phyloP scores from a whole-genome alignment of 1,140 invertebrate species.

The Leptinotarsa undecemlineata region DNA sequence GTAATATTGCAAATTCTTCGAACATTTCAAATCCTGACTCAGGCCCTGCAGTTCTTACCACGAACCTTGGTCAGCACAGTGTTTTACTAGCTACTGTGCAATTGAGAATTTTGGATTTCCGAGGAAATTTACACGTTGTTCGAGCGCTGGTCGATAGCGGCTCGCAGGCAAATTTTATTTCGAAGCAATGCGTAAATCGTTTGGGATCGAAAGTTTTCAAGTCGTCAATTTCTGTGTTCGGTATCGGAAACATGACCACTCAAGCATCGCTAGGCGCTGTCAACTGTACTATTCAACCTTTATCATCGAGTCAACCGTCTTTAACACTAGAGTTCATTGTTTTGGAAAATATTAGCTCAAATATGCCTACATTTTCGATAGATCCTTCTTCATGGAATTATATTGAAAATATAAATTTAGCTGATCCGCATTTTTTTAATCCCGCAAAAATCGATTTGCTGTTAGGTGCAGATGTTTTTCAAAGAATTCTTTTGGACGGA shows the following conservation, averaged over 20 bases:
- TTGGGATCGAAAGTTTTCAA: neutral
- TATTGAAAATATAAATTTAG: neutral
- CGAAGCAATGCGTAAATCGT: neutral
- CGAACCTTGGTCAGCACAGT: neutral
- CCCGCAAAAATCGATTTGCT: conserved; percentile 12
- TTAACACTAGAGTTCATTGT: neutral
- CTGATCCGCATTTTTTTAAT: conserved; percentile 10
- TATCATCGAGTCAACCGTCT: neutral
- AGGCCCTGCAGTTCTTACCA: neutral
- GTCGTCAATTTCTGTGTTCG: neutral
- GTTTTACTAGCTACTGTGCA: conserved; percentile 10
- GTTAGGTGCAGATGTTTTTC: conserved; percentile 16
- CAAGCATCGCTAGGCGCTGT: conserved; percentile 3
- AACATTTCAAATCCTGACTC: too few relatives aligned
- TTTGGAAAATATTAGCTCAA: conserved; percentile 11
- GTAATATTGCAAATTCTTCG: neutral
- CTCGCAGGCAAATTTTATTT: conserved; percentile 11
- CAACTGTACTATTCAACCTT: neutral
- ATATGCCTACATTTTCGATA: neutral
- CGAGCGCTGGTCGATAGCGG: neutral
- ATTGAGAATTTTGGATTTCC: conserved; percentile 6
- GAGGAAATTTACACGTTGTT: conserved; percentile 9
- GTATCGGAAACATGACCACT: conserved; percentile 11
- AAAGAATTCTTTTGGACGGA: conserved; percentile 10
- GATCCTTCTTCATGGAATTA: conserved; percentile 10